A percentile compares a stretch with the other conserved stretches of the same genome.
Evolutionary conservation across 2,113 vertebrate species (phyloP).

Genomic region (Phalacrocorax aristotelis): DNA sequence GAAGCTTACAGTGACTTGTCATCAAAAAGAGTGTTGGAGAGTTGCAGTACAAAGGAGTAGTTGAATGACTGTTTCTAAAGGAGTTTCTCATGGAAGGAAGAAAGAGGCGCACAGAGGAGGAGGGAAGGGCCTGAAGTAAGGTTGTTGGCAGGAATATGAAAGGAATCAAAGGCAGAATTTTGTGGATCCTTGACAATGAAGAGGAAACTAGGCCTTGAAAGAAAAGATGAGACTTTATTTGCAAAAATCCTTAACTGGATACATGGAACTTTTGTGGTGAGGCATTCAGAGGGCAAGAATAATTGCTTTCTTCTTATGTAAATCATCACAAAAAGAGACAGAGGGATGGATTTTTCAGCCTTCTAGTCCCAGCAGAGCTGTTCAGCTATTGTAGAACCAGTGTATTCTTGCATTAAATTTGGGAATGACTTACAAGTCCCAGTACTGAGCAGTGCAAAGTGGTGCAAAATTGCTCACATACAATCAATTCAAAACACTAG

Average conservation of each 20-base stretch:
- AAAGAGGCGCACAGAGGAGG: not conserved
- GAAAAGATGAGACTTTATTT: constrained; percentile 9
- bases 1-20: not conserved
- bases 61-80: not conserved
- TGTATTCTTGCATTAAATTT: not conserved
- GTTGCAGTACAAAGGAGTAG: not conserved
- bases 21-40: not conserved
- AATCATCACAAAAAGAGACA: not conserved
- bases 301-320: constrained; percentile 37
- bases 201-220: not conserved
- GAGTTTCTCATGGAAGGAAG: not conserved
- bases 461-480: not conserved
- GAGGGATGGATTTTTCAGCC: not conserved
- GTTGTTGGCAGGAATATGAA: not conserved
- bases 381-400: not conserved
- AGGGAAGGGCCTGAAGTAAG: not conserved
- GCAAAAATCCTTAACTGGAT: constrained; percentile 13
- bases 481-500: not conserved
- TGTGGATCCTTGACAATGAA: constrained; percentile 6
- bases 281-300: constrained; percentile 17
- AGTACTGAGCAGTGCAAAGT: not conserved
- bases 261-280: not conserved
- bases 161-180: constrained; percentile 19
- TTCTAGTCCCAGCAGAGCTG: not conserved
- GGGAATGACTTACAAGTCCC: not conserved